phyloP scores from a whole-genome alignment of 2,113 vertebrate genomes.

The Passer montanus region DNA sequence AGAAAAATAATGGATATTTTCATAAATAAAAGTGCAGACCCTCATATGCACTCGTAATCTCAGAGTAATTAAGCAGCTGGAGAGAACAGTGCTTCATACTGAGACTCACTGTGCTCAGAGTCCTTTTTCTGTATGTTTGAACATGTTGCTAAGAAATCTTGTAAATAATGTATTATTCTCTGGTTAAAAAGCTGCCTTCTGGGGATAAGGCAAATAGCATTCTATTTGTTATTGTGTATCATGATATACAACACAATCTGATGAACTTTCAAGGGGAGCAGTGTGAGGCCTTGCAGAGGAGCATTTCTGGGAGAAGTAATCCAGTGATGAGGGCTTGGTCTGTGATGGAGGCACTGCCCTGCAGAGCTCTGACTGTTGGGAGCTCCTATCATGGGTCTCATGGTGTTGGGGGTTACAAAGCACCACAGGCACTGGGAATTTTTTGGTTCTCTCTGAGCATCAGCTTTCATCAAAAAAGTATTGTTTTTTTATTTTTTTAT shows the following conservation, averaged over 20 bases:
- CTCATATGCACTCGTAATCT: background rate
- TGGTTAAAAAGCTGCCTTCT: background rate
- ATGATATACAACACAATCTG: background rate
- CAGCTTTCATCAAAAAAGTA: background rate
- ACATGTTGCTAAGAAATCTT: background rate
- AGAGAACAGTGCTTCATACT: background rate
- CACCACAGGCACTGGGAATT: background rate
- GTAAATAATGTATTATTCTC: background rate
- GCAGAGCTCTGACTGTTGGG: background rate
- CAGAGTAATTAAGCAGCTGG: conserved; percentile 19
- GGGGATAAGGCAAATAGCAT: background rate
- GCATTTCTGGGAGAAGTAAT: background rate
- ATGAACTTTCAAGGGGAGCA: background rate
- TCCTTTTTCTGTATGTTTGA: background rate
- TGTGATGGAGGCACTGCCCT: fast-evolving
- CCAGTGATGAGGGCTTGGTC: background rate
- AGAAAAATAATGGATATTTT: conserved; percentile 27
- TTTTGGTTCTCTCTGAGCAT: background rate
- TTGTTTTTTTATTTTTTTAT: background rate
- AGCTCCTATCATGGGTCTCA: fast-evolving
- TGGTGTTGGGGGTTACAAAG: background rate
- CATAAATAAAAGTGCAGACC: conserved; percentile 2
- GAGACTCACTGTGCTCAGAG: background rate
- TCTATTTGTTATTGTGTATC: background rate
- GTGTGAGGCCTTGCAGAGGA: background rate